phyloP scores from a whole-genome alignment of 2,888 invertebrate species.

The Cryptocephalus moraei region DNA sequence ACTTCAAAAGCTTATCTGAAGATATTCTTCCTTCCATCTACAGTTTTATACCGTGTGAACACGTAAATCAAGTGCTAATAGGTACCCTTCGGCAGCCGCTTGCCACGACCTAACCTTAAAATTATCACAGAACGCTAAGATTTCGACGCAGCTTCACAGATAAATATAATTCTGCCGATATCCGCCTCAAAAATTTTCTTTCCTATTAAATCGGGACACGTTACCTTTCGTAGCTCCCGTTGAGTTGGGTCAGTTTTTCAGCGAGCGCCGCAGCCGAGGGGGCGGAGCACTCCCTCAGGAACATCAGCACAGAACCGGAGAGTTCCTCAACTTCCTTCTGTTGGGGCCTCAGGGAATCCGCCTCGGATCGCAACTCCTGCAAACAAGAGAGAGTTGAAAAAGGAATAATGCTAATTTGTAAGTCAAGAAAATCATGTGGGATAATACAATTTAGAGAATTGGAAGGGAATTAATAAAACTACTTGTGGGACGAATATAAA shows the following conservation, averaged over 20 bases:
- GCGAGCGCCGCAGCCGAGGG: constrained; percentile 59
- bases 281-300: constrained; percentile 58
- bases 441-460: too few species aligned
- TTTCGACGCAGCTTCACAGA: background rate
- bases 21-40: too few species aligned
- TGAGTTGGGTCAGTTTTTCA: constrained; percentile 58
- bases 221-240: constrained; percentile 58
- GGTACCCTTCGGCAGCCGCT: too few species aligned
- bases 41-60: too few species aligned
- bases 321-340: constrained; percentile 59
- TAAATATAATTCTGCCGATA: background rate
- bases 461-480: background rate
- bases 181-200: background rate
- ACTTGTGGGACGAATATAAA: too few species aligned
- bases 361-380: constrained; percentile 66
- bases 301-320: constrained; percentile 59
- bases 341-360: constrained; percentile 56
- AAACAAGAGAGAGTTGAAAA: constrained; percentile 11
- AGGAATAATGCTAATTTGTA: background rate
- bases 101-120: too few species aligned
- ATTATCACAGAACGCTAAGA: too few species aligned
- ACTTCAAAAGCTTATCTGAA: too few species aligned
- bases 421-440: background rate
- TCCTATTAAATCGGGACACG: constrained; percentile 12
- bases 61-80: too few species aligned